Conservation (phyloP, 1,140 invertebrate genomes). For the Mylabris phalerata region DNA sequence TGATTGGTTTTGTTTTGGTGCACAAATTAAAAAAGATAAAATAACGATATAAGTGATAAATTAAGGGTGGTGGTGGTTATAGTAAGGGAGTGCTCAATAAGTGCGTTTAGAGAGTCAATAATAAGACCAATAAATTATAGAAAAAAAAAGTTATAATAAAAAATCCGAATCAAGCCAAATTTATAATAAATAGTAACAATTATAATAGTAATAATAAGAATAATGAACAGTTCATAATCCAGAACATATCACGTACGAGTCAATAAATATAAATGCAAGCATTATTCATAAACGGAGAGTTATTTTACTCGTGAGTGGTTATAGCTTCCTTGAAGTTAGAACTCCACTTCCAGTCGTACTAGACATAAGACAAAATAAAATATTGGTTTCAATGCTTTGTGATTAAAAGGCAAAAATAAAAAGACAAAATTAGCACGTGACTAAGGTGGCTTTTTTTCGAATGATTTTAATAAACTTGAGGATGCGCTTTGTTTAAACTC, state of each 20-base stretch:
- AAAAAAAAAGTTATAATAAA: slow-evolving; percentile 1
- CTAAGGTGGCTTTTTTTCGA: not conserved
- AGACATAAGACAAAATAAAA: slow-evolving; percentile 48
- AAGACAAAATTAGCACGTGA: not conserved
- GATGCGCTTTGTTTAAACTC: no score
- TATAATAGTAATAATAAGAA: not conserved
- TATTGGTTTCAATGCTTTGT: slow-evolving; percentile 28
- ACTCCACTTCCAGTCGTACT: slow-evolving; percentile 92
- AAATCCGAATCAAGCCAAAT: slow-evolving; percentile 24
- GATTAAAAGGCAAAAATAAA: slow-evolving; percentile 2
- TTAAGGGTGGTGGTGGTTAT: no score
- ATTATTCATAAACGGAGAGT: slow-evolving; percentile 36
- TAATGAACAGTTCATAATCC: slow-evolving; percentile 34
- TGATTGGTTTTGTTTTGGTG: no score
- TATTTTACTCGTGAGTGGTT: slow-evolving; percentile 48
- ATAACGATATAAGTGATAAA: no score
- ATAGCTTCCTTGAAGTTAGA: slow-evolving; percentile 91
- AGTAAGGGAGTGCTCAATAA: no score
- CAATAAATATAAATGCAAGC: slow-evolving; percentile 39
- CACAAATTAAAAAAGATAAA: no score
- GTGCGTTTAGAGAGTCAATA: no score
- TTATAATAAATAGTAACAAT: slow-evolving; percentile 21
- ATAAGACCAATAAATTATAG: slow-evolving; percentile 22
- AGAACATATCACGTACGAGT: slow-evolving; percentile 33
- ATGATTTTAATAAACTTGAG: not conserved